Conservation (phyloP, 2,888 invertebrate species). For the Leptopilina syphax region DNA sequence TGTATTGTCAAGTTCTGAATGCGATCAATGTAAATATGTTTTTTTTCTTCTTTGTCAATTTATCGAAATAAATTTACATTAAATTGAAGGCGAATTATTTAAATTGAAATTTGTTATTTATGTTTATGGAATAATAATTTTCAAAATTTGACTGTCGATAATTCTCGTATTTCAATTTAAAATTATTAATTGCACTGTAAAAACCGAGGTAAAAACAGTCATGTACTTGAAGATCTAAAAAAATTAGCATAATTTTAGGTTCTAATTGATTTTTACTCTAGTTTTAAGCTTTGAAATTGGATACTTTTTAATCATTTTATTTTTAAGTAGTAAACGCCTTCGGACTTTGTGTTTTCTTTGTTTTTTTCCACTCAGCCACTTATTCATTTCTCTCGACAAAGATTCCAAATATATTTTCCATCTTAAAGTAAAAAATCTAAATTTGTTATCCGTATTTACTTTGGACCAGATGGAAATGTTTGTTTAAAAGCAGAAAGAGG, state of each 20-base stretch:
- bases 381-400: not conserved
- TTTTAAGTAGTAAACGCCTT: too few species aligned
- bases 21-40: not conserved
- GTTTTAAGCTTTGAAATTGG: too few species aligned
- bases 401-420: not conserved
- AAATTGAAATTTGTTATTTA: not conserved
- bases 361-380: too few species aligned
- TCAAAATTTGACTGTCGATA: too few species aligned
- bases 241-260: too few species aligned
- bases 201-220: too few species aligned
- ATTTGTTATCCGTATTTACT: not conserved
- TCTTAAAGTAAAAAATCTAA: not conserved
- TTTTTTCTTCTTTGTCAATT: not conserved
- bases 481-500: not conserved
- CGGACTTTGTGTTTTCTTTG: too few species aligned
- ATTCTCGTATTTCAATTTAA: too few species aligned
- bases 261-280: too few species aligned
- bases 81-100: not conserved
- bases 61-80: not conserved
- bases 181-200: too few species aligned
- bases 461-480: not conserved
- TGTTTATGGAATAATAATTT: not conserved
- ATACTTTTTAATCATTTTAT: too few species aligned
- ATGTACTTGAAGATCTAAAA: too few species aligned
- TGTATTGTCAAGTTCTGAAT: conserved; percentile 28